Base-by-base conservation (phyloP, 1,140 invertebrate genomes). In the Cryptotermes secundus region DNA sequence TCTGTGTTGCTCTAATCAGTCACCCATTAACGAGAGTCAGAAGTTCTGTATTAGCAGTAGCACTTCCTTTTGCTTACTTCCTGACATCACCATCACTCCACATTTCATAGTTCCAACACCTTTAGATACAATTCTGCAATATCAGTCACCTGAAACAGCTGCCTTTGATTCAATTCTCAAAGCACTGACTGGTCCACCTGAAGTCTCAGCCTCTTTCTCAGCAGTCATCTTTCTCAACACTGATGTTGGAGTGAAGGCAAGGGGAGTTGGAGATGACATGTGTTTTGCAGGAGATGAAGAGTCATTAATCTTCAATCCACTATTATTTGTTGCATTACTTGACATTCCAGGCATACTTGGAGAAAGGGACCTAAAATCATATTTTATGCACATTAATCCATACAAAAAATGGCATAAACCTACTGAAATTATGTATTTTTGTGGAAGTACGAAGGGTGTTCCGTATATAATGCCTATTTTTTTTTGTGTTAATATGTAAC, bases 151-250 rank as follows among this genome's bases (percentile, higher is more conserved):
- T 82, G 81, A 45, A 45, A 42, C 38, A 42, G 35, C 6, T n/a
- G 81, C 36, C 81, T 82, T 45, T 24, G 16, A 24, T 12, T 42
- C 34, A 81, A 10, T 82, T 82, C 81, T 45, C 24, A 34, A 6
- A 26, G 80, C 34, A 38, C 9, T 35, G 19, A 38, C 34, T 9
- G 36, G 80, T 80, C 59, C 83, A 19, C 26, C 59, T 31, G 59
- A 72, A 14, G 59, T 72, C n/a, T 93, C 93, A 42, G 89, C 90
- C 86, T 96, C 95, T 89, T 96, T 97, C 86, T 97, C 96, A 34
- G 96, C 96, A 72, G 96, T 97, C 96, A 98, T 97, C 90, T 98
- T 98, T 45, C 96, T 93, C 87, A 98, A 92, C 53, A 97, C 94
- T 87, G 96, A 97, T 16, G 96, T 98, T 80, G 97, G 97, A 6